Percentiles rank a stretch among this genome's conserved stretches.
Conservation (phyloP, 1,140 invertebrate species). For the Prorops nasuta region DNA sequence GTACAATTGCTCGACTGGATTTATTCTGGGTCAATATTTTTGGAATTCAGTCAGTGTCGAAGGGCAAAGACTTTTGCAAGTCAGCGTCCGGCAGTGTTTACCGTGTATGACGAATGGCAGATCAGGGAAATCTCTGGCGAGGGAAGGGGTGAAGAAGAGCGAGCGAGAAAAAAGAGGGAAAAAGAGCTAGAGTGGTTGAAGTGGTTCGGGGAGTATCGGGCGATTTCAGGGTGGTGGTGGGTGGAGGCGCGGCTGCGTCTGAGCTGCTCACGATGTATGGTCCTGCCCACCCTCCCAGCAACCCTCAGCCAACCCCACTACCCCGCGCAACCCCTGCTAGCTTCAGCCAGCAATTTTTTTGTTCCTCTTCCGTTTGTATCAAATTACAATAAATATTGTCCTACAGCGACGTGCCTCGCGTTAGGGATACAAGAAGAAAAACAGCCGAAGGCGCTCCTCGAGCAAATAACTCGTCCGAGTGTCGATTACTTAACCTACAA, state of each 20-base stretch:
- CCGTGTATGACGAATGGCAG: conserved; percentile 22
- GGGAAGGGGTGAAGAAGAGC: no score
- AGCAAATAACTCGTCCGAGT: conserved; percentile 12
- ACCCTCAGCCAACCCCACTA: conserved; percentile 16
- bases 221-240: conserved; percentile 14
- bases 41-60: no score
- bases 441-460: conserved; percentile 17
- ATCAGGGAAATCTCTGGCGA: conserved; percentile 22
- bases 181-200: background rate
- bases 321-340: background rate
- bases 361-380: conserved; percentile 43
- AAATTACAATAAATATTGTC: conserved; percentile 53
- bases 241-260: conserved; percentile 40
- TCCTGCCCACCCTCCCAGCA: conserved; percentile 21
- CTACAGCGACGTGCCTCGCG: conserved; percentile 36
- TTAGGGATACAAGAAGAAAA: conserved; percentile 19
- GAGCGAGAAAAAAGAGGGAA: conserved; percentile 1
- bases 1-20: no score
- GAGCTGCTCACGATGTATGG: conserved; percentile 42
- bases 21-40: no score
- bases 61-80: no score
- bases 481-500: no score
- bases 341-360: conserved; percentile 39
- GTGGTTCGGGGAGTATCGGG: background rate
- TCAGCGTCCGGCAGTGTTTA: conserved; percentile 20